A percentile compares a stretch with the other conserved stretches of the same genome.
phyloP scores from a whole-genome alignment of 2,888 invertebrate genomes.

The Laothoe populi region DNA sequence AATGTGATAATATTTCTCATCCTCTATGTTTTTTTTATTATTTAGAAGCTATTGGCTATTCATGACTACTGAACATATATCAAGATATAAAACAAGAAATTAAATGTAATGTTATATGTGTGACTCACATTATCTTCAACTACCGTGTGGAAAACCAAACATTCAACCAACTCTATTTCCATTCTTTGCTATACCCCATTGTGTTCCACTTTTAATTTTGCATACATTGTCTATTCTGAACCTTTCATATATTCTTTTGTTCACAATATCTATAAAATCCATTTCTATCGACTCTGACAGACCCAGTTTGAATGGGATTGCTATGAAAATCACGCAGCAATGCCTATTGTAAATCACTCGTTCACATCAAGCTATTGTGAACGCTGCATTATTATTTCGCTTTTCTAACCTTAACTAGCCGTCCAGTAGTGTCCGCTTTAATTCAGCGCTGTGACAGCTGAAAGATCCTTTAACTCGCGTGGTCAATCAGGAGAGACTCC shows the following conservation, averaged over 20 bases:
- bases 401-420: constrained; percentile 46
- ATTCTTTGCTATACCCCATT: neutral
- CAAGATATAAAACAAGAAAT: neutral
- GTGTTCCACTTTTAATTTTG: constrained; percentile 8
- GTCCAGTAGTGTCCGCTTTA: constrained; percentile 55
- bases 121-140: neutral
- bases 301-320: constrained; percentile 20
- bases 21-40: too few relatives aligned
- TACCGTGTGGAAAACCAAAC: neutral
- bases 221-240: constrained; percentile 12
- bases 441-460: constrained; percentile 63
- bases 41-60: too few relatives aligned
- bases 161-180: neutral
- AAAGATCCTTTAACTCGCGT: constrained; percentile 50
- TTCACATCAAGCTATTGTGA: constrained; percentile 57
- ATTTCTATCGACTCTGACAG: constrained; percentile 12
- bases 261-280: constrained; percentile 27
- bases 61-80: neutral
- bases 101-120: neutral
- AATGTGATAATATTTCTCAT: too few relatives aligned
- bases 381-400: constrained; percentile 61
- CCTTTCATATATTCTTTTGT: constrained; percentile 23
- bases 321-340: constrained; percentile 32
- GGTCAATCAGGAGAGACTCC: constrained; percentile 25
- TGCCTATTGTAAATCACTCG: constrained; percentile 64